Percentiles rank a stretch among this genome's conserved stretches.
Evolutionary conservation across 2,113 vertebrate genomes (phyloP).

Genomic region (Callocephalon fimbriatum): DNA sequence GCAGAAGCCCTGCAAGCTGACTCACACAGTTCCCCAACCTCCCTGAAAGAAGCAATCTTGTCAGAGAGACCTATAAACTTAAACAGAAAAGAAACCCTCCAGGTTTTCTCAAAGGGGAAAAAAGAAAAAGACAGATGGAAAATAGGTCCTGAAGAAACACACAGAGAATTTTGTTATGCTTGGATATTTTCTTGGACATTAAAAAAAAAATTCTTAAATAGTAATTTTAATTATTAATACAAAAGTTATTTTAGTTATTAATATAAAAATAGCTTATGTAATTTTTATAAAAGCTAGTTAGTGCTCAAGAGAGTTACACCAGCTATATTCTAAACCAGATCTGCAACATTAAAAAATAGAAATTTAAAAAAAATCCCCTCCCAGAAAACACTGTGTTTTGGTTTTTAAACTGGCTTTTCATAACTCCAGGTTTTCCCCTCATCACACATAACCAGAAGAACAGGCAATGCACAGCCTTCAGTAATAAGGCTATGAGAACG

Average conservation of each 20-base stretch:
- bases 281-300: background rate
- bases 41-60: background rate
- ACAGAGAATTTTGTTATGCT: background rate
- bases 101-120: background rate
- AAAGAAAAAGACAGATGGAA: accelerated
- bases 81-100: background rate
- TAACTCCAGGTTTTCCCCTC: background rate
- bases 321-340: background rate
- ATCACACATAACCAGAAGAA: background rate
- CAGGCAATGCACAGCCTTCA: background rate
- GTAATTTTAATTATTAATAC: no score
- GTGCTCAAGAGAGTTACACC: background rate
- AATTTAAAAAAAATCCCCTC: background rate
- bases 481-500: background rate
- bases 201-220: background rate
- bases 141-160: background rate
- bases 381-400: background rate
- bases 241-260: background rate
- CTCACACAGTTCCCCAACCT: slow-evolving; percentile 13
- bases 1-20: slow-evolving; percentile 27
- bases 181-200: background rate
- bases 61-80: background rate
- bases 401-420: background rate
- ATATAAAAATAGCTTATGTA: background rate
- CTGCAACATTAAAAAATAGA: background rate